Base-by-base conservation (phyloP, 2,888 invertebrate genomes). In the Drosophila pegasa region DNA sequence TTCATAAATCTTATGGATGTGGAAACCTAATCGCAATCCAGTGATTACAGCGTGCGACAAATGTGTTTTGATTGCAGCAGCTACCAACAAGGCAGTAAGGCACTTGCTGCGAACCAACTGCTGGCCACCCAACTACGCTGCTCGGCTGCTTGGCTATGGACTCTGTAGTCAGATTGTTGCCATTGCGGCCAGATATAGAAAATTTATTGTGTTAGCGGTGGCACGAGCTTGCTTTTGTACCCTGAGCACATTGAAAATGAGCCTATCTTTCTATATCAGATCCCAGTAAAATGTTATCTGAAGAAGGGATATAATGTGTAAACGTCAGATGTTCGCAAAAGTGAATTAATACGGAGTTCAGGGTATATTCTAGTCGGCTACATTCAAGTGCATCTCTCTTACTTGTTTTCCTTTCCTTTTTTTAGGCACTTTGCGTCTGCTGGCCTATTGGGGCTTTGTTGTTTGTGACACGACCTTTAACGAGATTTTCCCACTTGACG, bases 401-500 rank as follows among this genome's bases (percentile, higher is more conserved):
- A 45, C 43, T 45, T 25, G 43, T 27, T 25, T 8, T 5, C 72
- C 67, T 68, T 60, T 14, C n/a, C 52, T 38, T 43, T 60, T 67
- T 75, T 66, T 80, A 51, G 74, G 73, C 77, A 71, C 66, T 77
- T 75, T 43, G 60, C 61, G 64, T 47, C 56, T 78, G 76, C 65
- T 65, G 71, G 71, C 76, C 67, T 88, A 69, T 71, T 75, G 72
- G 70, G 70, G 43, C 60, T 69, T 71, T 59, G 68, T 60, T 56
- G 63, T 75, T 75, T 80, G 71, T 87, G 79, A 85, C 76, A 77
- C 88, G 85, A 87, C 84, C 88, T 83, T 83, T 86, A 82, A 82
- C 84, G 80, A 82, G 84, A 83, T 76, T 80, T 82, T 86, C 78
- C 71, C 81, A 86, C 71, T 80, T 80, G 87, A 77, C 79, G 77